Evolutionary conservation across 2,888 invertebrate species (phyloP), one percentile per base, ranked within the genome.

Genomic region (Sinohyriopsis cumingii): DNA sequence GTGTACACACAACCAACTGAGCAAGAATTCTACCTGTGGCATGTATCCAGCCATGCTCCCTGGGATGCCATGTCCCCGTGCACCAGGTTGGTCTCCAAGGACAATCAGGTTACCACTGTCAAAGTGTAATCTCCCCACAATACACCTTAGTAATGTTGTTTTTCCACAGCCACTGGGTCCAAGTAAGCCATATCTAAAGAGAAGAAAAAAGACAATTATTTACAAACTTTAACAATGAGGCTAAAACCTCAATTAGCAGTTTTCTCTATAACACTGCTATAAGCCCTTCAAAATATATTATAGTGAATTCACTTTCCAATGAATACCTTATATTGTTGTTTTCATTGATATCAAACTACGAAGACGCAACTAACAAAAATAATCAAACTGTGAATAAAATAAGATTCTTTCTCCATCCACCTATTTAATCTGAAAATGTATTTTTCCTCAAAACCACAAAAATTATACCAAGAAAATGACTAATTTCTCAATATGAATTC

Each of bases 11-110:
- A 45, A 12, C 12, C 45, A 45, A 45, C 12, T 1, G 12, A 45
- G 12, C 45, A 45, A 45, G 24, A 55, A 12, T 59, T 28, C 54
- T 63, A 84, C 95, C 93, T 95, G 95, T 0, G 98, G 98, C 98
- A 98, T 98, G 91, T 97, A 98, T 65, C 98, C 98, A n/a, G 98
- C 96, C 45, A 95, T 93, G 87, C 95, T 95, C 18, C 98, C 98
- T 0, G 98, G 98, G 22, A 96, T 95, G 9, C 95, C 95, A 71
- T 95, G 96, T 1, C 95, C 96, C 88, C 93, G 93, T 1, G 95
- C 94, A 5, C 96, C 97, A 0, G 97, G 98, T 84, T 94, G 94
- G 28, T 95, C 95, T 0, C 97, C 97, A 67, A 98, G 93, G 56
- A 97, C 96, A 92, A 94, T 94, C 81, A 97, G 95, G 89, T 95